Percentiles rank a stretch among this genome's conserved stretches.
phyloP scores from a whole-genome alignment of 2,888 invertebrate genomes.

The Thera obeliscata region DNA sequence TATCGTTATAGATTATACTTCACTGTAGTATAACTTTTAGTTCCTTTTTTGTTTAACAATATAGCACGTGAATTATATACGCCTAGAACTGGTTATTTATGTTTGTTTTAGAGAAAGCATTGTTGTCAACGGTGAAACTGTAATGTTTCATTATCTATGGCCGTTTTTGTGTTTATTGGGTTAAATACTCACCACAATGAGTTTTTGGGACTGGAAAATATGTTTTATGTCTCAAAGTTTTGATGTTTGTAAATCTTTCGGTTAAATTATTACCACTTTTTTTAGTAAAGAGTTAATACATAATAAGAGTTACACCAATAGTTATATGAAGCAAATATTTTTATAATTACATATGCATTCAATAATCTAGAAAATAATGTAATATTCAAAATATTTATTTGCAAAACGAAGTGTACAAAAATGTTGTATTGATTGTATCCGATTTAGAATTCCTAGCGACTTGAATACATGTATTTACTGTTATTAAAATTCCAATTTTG shows the following conservation, averaged over 20 bases:
- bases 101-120: constrained; percentile 32
- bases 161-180: constrained; percentile 39
- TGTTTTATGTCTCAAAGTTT: constrained; percentile 33
- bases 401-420: constrained; percentile 31
- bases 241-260: constrained; percentile 31
- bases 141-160: constrained; percentile 31
- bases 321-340: constrained; percentile 33
- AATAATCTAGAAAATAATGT: constrained; percentile 31
- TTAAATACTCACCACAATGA: constrained; percentile 17
- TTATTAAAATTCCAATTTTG: not conserved
- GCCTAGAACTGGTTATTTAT: constrained; percentile 26
- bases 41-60: constrained; percentile 52
- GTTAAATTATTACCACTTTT: constrained; percentile 21
- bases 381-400: constrained; percentile 28
- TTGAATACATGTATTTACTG: constrained; percentile 15
- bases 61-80: constrained; percentile 42
- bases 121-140: constrained; percentile 28
- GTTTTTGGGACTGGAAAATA: constrained; percentile 29
- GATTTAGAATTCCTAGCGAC: constrained; percentile 11
- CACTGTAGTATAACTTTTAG: constrained; percentile 54
- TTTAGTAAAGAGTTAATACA: constrained; percentile 29
- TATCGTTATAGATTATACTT: constrained; percentile 54
- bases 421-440: constrained; percentile 21
- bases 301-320: constrained; percentile 30
- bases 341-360: constrained; percentile 33